Conservation (phyloP, 1,140 invertebrate species). For the Brachionus paranguensis region DNA sequence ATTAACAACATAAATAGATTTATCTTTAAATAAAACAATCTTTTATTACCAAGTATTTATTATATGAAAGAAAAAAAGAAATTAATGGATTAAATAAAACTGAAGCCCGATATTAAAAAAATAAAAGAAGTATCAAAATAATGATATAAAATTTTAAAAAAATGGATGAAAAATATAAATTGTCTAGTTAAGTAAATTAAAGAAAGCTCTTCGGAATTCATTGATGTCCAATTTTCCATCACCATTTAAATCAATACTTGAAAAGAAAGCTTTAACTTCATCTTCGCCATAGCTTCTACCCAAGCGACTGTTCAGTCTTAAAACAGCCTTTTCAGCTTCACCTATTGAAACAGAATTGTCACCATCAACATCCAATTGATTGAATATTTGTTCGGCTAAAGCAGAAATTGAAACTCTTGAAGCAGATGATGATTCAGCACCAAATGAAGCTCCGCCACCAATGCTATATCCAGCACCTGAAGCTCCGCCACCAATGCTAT, state of each 20-base stretch:
- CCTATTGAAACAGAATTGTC: not conserved
- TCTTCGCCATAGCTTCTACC: conserved; percentile 26
- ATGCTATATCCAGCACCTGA: not conserved
- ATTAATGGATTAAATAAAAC: not conserved
- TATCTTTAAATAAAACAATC: no score
- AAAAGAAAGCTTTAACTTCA: conserved; percentile 17
- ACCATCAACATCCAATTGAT: conserved; percentile 11
- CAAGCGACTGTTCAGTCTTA: conserved; percentile 26
- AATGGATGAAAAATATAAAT: not conserved
- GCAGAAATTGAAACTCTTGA: conserved; percentile 26
- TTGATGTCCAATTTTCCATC: conserved; percentile 11
- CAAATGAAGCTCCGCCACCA: conserved; percentile 7
- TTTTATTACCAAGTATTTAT: not conserved
- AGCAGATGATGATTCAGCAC: not conserved
- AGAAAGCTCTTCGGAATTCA: conserved; percentile 11
- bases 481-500: not conserved
- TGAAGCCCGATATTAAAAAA: not conserved
- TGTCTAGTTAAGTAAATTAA: not conserved
- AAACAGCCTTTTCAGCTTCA: conserved; percentile 15
- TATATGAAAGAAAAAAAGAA: not conserved
- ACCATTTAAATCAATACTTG: not conserved
- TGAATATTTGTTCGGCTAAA: conserved; percentile 15
- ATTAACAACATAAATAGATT: no score
- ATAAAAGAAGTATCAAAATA: not conserved
- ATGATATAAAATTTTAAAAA: not conserved